A percentile compares a stretch with the other conserved stretches of the same genome.
Conservation (phyloP, 1,140 invertebrate genomes). For the Antheraea pernyi region DNA sequence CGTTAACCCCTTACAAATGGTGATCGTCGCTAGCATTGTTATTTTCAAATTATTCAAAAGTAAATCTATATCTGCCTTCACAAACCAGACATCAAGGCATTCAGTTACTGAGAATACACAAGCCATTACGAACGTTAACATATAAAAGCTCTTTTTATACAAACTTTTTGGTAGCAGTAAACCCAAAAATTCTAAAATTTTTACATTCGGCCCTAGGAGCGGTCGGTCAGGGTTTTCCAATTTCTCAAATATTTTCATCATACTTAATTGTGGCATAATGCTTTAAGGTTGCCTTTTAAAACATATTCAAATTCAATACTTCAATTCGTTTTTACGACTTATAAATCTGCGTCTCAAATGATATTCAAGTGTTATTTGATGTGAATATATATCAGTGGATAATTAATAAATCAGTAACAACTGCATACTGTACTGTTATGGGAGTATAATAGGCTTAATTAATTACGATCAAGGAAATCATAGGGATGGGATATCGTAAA, state of each 20-base stretch:
- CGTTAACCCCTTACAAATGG: slow-evolving; percentile 49
- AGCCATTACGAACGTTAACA: slow-evolving; percentile 50
- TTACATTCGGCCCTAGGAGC: slow-evolving; percentile 58
- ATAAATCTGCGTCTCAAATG: not conserved
- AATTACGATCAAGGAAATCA: not conserved
- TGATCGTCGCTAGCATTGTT: slow-evolving; percentile 57
- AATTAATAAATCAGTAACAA: not conserved
- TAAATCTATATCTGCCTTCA: slow-evolving; percentile 54
- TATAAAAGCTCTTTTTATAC: slow-evolving; percentile 42
- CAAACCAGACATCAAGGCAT: slow-evolving; percentile 59
- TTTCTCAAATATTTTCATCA: slow-evolving; percentile 46
- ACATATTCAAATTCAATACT: not conserved
- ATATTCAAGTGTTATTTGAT: not conserved
- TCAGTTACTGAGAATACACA: slow-evolving; percentile 54
- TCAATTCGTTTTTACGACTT: too few species aligned
- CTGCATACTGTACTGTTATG: not conserved
- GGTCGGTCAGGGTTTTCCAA: slow-evolving; percentile 56
- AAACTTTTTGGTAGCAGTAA: slow-evolving; percentile 52
- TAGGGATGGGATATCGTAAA: not conserved
- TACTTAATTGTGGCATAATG: slow-evolving; percentile 9
- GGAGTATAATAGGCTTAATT: not conserved
- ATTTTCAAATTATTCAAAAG: slow-evolving; percentile 65
- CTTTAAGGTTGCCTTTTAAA: too few species aligned
- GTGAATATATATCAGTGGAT: not conserved
- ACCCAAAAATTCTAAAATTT: slow-evolving; percentile 59